Conservation (phyloP, 53 echinoderm and acorn worm genomes). For the Antedon mediterranea region DNA sequence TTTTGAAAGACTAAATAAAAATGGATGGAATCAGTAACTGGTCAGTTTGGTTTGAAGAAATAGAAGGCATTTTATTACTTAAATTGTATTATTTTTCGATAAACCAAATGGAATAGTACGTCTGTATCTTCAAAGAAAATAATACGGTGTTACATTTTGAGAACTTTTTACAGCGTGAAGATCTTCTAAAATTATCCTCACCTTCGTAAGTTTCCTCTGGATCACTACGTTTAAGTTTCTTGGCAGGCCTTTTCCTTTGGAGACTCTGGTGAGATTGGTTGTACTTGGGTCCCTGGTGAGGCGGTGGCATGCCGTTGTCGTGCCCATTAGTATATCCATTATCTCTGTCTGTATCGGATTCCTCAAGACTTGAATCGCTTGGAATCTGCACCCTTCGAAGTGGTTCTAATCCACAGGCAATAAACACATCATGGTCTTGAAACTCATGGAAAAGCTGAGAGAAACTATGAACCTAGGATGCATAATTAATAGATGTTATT, state of each 20-base stretch:
- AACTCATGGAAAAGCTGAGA: constrained; percentile 88
- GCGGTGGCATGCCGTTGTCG: neutral
- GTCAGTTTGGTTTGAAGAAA: too few species aligned
- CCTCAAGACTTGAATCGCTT: constrained; percentile 17
- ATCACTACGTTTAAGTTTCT: neutral
- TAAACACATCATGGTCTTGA: constrained; percentile 69
- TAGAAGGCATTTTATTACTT: too few species aligned
- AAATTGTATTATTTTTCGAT: too few species aligned
- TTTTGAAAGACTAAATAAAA: too few species aligned
- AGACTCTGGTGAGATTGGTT: neutral
- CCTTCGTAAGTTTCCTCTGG: neutral
- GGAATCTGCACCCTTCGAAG: constrained; percentile 38
- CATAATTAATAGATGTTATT: too few species aligned
- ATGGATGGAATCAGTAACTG: too few species aligned
- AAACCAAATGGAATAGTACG: too few species aligned
- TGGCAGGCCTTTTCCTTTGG: neutral
- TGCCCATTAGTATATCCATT: neutral
- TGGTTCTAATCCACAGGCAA: constrained; percentile 76
- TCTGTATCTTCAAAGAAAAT: too few species aligned
- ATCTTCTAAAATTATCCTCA: neutral
- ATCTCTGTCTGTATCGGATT: constrained; percentile 1
- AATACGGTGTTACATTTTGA: too few species aligned
- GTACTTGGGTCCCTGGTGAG: neutral
- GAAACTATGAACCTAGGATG: constrained; percentile 59
- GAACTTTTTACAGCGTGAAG: too few species aligned